A percentile compares a stretch with the other conserved stretches of the same genome.
Conservation (phyloP, 1,140 invertebrate genomes). For the Dendroctonus valens region DNA sequence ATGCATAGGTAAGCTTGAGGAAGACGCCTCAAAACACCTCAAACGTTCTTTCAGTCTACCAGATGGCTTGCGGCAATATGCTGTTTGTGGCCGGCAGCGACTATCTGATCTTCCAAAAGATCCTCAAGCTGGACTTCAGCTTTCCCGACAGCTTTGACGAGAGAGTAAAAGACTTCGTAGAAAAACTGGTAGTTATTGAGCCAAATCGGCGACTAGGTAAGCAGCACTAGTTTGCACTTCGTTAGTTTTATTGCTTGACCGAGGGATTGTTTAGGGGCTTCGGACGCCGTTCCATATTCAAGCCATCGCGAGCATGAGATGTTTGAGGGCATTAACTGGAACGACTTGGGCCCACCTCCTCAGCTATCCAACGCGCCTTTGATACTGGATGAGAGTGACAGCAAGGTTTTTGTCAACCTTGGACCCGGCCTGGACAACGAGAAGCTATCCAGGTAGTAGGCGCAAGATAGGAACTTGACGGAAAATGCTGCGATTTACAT, state of each 20-base stretch:
- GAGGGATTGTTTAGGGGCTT: conserved; percentile 60
- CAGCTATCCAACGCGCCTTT: conserved; percentile 28
- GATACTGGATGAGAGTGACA: conserved; percentile 43
- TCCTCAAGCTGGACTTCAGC: conserved; percentile 86
- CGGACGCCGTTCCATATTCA: conserved; percentile 72
- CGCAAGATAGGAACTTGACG: not conserved
- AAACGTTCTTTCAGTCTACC: conserved; percentile 65
- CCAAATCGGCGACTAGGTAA: conserved; percentile 66
- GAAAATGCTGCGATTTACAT: not conserved
- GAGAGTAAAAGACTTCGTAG: conserved; percentile 82
- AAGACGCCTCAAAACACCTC: not conserved
- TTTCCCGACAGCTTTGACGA: conserved; percentile 89
- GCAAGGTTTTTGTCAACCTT: conserved; percentile 71
- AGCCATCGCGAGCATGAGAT: conserved; percentile 84
- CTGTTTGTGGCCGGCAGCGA: conserved; percentile 92
- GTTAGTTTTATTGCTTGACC: not conserved
- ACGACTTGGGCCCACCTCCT: conserved; percentile 80
- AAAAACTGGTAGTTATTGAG: conserved; percentile 81
- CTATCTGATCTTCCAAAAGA: conserved; percentile 97
- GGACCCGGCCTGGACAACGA: conserved; percentile 83
- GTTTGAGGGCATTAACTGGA: conserved; percentile 82
- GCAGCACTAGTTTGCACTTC: not conserved
- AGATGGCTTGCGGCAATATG: conserved; percentile 91
- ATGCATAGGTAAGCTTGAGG: conserved; percentile 65
- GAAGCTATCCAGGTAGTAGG: conserved; percentile 38